These are phyloP conservation scores for Forbesichthys agassizii DNA, from an alignment of 2,113 vertebrate species.

Conservation along the genomic window DNA sequence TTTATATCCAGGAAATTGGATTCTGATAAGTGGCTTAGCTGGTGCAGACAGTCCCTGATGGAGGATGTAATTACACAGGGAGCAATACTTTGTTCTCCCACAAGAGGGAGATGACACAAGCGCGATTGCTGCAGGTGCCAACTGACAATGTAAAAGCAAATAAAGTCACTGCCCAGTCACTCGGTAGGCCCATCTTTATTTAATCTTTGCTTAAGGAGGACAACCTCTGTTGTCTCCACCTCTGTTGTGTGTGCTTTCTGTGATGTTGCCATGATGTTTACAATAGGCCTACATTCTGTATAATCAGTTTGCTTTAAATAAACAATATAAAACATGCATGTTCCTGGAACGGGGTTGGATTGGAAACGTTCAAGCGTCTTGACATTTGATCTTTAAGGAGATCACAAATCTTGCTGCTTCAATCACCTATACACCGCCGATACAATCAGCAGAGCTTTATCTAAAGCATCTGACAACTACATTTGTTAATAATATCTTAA, in stretches of 20 bases:
- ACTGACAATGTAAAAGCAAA: neutral
- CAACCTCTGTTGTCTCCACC: neutral
- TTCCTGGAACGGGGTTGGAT: no score
- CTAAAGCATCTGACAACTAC: no score
- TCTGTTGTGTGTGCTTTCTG: neutral
- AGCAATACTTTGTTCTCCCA: slow-evolving; percentile 23
- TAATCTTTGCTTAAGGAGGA: neutral
- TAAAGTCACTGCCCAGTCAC: neutral
- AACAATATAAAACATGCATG: no score
- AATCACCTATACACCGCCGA: no score
- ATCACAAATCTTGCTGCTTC: no score
- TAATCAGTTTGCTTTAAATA: no score
- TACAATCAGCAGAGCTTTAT: no score
- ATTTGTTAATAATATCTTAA: no score
- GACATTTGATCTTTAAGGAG: no score
- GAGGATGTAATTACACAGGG: slow-evolving; percentile 6
- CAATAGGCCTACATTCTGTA: no score
- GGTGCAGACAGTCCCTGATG: slow-evolving; percentile 16
- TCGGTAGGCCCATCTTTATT: no score
- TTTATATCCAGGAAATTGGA: slow-evolving; percentile 50
- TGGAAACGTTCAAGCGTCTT: no score
- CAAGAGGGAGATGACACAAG: slow-evolving; percentile 28
- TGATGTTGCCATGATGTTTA: neutral
- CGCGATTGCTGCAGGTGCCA: neutral
- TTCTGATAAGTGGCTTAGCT: slow-evolving; percentile 62